Evolutionary conservation across 2,797 vertebrate genomes (phyloP), one percentile per base, ranked within the genome.

Genomic region (Argentina silus): DNA sequence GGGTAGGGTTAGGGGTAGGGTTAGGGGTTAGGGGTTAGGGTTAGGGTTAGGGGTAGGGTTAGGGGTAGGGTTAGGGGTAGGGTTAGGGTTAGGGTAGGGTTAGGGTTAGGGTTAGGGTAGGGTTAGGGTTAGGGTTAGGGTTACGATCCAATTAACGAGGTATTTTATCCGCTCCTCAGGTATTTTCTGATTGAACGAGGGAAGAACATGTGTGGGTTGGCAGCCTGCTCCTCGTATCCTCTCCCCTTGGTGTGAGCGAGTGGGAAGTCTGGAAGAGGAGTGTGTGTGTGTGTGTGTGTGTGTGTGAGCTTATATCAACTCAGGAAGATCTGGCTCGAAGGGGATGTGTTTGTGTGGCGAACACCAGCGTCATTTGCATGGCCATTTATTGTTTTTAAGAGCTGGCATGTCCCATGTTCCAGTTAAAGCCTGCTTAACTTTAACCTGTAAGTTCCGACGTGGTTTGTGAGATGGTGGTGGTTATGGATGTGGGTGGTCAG

Each of bases 171-270:
- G 75, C 57, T 73, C 64, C 36, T 4, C 59, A 97, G 96, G 83
- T 96, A 96, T 77, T 97, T 97, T 86, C 90, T 93, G 19, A 97
- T 97, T 0, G 93, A 96, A 69, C 91, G 93, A 0, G 96, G 95
- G 51, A 94, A 88, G 86, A 97, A 97, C 72, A 96, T 95, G 95
- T 97, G 96, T 0, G 95, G 96, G 0, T 92, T 96, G 0, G 95
- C 95, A 0, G 92, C 93, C 0, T 97, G 96, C 2, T 93, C 95
- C 0, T 97, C 95, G 3, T 97, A 94, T 81, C 96, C 96, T 0
- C 6, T 95, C 3, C 93, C 91, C 12, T 84, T 78, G 71, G 67
- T 94, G 65, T 96, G 80, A 94, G 15, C 6, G 15, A 53, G n/a
- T 7, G 51, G 50, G 50, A 50, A 50, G 11, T 12, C 42, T 72